These are phyloP conservation scores for Peromyscus maniculatus DNA, from an alignment of 2,113 vertebrate species.

Conservation along the genomic window DNA sequence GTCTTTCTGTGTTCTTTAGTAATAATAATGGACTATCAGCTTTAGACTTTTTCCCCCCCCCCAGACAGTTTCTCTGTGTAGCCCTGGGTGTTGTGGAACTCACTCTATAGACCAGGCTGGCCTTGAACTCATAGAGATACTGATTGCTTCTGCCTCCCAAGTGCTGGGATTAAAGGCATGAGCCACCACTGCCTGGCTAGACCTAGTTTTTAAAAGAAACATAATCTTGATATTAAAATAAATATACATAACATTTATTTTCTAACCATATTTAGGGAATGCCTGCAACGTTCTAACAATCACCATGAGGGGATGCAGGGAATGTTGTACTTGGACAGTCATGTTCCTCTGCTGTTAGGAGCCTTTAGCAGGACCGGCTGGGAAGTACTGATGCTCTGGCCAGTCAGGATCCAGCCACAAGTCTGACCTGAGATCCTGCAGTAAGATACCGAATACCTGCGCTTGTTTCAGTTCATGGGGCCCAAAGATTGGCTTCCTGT, in stretches of 20 bases:
- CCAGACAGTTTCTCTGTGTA: not conserved
- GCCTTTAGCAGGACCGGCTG: not conserved
- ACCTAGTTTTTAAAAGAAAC: slow-evolving; percentile 30
- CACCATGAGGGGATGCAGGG: not conserved
- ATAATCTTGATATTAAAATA: slow-evolving; percentile 24
- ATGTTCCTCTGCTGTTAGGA: not conserved
- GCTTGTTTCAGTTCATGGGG: slow-evolving; percentile 4
- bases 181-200: not conserved
- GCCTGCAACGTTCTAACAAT: not conserved
- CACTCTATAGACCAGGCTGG: not conserved
- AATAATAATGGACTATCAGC: not conserved
- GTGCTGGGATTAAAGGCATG: not conserved
- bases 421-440: not conserved
- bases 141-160: not conserved
- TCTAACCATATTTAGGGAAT: not conserved
- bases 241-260: not conserved
- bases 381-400: not conserved
- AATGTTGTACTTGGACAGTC: not conserved
- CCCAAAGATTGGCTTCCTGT: not conserved
- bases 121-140: not conserved
- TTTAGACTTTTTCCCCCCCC: not conserved
- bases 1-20: not conserved
- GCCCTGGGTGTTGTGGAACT: not conserved
- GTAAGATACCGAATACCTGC: not conserved
- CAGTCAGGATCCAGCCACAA: not conserved